These are phyloP conservation scores for Meriones psammophilus DNA, from an alignment of 2,797 vertebrate genomes.

Conservation along the genomic window DNA sequence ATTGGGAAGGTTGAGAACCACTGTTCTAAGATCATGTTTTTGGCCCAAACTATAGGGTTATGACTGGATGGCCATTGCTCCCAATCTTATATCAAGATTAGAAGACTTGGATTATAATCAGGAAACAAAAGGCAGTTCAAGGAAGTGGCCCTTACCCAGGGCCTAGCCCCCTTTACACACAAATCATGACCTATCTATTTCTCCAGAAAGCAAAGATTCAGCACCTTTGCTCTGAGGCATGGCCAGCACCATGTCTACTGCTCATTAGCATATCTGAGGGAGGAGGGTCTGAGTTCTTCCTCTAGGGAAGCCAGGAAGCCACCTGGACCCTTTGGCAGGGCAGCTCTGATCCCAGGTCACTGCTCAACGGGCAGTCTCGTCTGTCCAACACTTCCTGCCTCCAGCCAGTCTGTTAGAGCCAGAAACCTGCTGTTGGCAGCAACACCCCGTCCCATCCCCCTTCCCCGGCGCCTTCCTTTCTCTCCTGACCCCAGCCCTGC, in stretches of 20 bases:
- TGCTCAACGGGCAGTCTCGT: background rate
- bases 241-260: background rate
- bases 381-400: constrained; percentile 59
- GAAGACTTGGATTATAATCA: constrained; percentile 47
- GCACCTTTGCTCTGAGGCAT: background rate
- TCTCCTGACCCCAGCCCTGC: background rate
- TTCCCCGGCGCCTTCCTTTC: background rate
- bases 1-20: background rate
- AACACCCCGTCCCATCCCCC: background rate
- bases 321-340: constrained; percentile 69
- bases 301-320: constrained; percentile 53
- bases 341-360: constrained; percentile 42
- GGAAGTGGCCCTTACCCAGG: background rate
- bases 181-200: background rate
- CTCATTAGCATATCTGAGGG: background rate
- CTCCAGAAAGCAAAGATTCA: background rate
- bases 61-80: background rate
- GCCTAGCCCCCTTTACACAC: background rate
- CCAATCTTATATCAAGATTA: background rate
- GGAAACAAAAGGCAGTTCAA: constrained; percentile 62
- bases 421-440: constrained; percentile 16
- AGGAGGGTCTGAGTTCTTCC: constrained; percentile 5
- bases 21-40: background rate
- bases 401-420: background rate
- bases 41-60: background rate